phyloP scores from a whole-genome alignment of 2,888 invertebrate species.

The Schizaphis graminum region DNA sequence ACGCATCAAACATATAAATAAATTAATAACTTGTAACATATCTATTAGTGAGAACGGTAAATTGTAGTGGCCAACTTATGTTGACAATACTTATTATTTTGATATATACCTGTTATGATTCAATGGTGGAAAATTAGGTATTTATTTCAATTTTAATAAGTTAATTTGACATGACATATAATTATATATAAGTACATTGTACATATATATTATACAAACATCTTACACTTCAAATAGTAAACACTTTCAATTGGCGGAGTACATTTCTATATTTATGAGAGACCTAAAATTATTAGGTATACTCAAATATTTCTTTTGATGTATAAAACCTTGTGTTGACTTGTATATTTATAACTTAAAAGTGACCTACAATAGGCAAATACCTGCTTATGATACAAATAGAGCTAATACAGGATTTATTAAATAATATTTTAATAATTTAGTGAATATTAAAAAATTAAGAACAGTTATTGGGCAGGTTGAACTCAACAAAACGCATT shows the following conservation, averaged over 20 bases:
- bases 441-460: background rate
- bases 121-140: background rate
- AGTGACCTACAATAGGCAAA: background rate
- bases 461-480: too few relatives aligned
- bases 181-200: background rate
- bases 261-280: background rate
- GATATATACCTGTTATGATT: background rate
- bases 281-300: background rate
- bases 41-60: background rate
- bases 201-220: background rate
- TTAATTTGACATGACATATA: background rate
- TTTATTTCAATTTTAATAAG: background rate
- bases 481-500: too few relatives aligned
- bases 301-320: background rate
- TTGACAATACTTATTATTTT: background rate
- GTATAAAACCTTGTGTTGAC: background rate
- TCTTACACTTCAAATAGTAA: background rate
- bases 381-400: background rate
- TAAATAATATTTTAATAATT: background rate
- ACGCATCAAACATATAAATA: background rate
- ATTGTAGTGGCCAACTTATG: background rate
- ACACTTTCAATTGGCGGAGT: background rate
- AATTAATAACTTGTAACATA: background rate
- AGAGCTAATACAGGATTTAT: background rate
- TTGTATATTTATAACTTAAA: background rate